phyloP scores from a whole-genome alignment of 2,888 invertebrate genomes.

The Alentia gelatinosa region DNA sequence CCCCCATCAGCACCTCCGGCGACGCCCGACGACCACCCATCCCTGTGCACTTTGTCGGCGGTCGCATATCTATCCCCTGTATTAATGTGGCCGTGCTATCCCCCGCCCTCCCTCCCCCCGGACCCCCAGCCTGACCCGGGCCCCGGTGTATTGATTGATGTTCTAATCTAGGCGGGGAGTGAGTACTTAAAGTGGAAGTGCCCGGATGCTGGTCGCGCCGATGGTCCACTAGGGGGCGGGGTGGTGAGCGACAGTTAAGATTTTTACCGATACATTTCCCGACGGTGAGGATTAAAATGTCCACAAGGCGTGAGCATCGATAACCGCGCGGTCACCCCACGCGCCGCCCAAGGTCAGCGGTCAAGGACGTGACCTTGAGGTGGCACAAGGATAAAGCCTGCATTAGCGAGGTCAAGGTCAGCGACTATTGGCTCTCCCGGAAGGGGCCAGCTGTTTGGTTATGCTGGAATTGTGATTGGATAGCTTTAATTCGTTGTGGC shows the following conservation, averaged over 20 bases:
- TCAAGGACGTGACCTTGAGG: background rate
- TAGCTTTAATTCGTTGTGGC: background rate
- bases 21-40: background rate
- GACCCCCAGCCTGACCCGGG: background rate
- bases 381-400: background rate
- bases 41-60: background rate
- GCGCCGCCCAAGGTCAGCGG: background rate
- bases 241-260: constrained; percentile 33
- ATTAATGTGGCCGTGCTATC: background rate
- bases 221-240: background rate
- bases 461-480: constrained; percentile 6
- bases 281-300: constrained; percentile 28
- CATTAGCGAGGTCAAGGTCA: constrained; percentile 37
- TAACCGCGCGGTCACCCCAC: background rate
- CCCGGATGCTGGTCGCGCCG: background rate
- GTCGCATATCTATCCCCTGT: background rate
- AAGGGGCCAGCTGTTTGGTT: background rate
- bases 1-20: background rate
- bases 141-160: background rate
- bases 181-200: background rate
- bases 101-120: background rate
- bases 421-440: background rate
- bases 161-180: background rate
- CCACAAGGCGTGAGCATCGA: constrained; percentile 5
- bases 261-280: constrained; percentile 40